Evolutionary conservation across 2,888 invertebrate genomes (phyloP).

Genomic region (Gasteruption jaculator): DNA sequence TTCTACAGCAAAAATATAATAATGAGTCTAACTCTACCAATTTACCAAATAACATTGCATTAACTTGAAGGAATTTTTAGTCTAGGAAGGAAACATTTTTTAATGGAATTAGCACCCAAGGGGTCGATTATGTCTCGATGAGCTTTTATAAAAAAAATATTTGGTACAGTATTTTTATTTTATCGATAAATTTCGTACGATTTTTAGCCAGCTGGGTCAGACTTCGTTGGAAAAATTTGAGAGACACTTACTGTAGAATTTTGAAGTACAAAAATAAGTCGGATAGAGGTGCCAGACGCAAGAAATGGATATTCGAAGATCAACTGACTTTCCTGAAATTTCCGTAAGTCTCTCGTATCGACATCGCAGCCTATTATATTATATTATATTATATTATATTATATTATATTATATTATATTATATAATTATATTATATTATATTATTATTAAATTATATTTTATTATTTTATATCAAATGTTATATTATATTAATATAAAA

Average conservation of each 20-base stretch:
- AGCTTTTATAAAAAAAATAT: constrained; percentile 1
- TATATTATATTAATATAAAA: constrained; percentile 1
- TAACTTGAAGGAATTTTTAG: too few species aligned
- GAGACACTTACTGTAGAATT: constrained; percentile 47
- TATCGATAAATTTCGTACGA: background rate
- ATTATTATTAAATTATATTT: constrained; percentile 2
- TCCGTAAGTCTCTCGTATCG: constrained; percentile 38
- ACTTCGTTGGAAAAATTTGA: constrained; percentile 45
- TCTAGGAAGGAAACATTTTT: background rate
- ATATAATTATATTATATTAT: constrained; percentile 2
- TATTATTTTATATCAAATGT: constrained; percentile 2
- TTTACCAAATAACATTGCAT: too few species aligned
- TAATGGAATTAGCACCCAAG: background rate
- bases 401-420: constrained; percentile 1
- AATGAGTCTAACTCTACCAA: too few species aligned
- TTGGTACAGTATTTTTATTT: background rate
- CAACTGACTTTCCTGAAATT: constrained; percentile 43
- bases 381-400: background rate
- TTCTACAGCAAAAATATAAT: too few species aligned
- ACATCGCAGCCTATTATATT: background rate
- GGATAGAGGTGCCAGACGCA: constrained; percentile 39
- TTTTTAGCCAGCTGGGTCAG: constrained; percentile 42
- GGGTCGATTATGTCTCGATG: background rate
- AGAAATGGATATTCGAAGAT: constrained; percentile 49
- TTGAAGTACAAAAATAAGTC: constrained; percentile 45